Conservation (phyloP, 2,797 vertebrate genomes). For the Thunnus albacares region DNA sequence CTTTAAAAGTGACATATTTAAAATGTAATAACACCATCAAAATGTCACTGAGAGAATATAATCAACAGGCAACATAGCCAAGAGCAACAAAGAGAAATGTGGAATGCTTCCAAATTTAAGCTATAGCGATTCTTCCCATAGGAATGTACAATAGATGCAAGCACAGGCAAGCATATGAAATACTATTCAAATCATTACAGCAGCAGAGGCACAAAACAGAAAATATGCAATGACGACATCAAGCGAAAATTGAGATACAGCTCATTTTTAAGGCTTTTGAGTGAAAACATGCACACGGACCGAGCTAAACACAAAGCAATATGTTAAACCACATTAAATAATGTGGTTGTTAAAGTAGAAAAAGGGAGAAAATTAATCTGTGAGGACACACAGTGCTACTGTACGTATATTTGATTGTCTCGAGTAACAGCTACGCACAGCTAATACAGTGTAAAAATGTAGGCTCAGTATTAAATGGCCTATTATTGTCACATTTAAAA, state of each 20-base stretch:
- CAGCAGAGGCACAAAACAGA: conserved; percentile 44
- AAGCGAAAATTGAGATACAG: conserved; percentile 21
- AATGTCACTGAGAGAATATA: conserved; percentile 19
- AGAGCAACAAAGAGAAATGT: conserved; percentile 46
- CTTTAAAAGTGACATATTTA: conserved; percentile 49
- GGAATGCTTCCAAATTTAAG: conserved; percentile 17
- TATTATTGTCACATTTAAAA: conserved; percentile 62
- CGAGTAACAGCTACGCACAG: conserved; percentile 30
- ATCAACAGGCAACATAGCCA: conserved; percentile 39
- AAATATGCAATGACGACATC: conserved; percentile 18
- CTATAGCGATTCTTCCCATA: conserved; percentile 15
- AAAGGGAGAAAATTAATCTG: conserved; percentile 23
- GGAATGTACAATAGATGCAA: conserved; percentile 48
- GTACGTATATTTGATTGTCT: conserved; percentile 74
- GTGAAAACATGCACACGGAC: conserved; percentile 58
- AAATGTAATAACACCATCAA: conserved; percentile 40
- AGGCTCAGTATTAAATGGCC: conserved; percentile 54
- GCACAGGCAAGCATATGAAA: conserved; percentile 45
- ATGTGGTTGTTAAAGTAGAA: conserved; percentile 42
- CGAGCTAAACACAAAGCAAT: conserved; percentile 1
- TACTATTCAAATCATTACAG: conserved; percentile 47
- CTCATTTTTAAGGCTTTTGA: conserved; percentile 69
- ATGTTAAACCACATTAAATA: conserved; percentile 10
- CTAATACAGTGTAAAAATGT: conserved; percentile 61
- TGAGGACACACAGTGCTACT: conserved; percentile 51